Conservation (phyloP, 1,140 invertebrate species). For the Conus betulinus region DNA sequence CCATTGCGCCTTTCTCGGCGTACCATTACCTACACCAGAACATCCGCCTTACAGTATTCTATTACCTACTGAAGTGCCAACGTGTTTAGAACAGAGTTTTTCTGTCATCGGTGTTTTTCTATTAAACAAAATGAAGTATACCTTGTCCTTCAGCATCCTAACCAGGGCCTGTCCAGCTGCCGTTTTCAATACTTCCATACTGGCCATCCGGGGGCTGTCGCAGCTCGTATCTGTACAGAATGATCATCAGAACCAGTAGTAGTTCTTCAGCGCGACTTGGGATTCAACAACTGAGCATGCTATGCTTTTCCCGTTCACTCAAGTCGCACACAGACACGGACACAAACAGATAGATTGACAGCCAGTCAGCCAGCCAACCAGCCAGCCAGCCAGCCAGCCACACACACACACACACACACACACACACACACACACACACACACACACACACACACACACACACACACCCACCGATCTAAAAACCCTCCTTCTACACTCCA, state of each 20-base stretch:
- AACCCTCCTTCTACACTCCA: too few relatives aligned
- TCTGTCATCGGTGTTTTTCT: too few relatives aligned
- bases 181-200: slow-evolving; percentile 27
- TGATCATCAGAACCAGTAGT: background rate
- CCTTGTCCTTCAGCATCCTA: slow-evolving; percentile 16
- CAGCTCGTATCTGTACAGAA: slow-evolving; percentile 20
- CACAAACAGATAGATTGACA: background rate
- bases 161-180: slow-evolving; percentile 33
- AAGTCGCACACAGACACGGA: background rate
- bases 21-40: too few relatives aligned
- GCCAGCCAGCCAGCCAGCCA: background rate
- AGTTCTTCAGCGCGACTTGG: background rate
- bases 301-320: too few relatives aligned
- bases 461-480: background rate
- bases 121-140: background rate
- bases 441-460: slow-evolving; percentile 8
- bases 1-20: too few relatives aligned
- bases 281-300: background rate
- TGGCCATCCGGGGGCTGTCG: slow-evolving; percentile 21
- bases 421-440: slow-evolving; percentile 4
- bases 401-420: background rate
- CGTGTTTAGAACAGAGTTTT: too few relatives aligned
- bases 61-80: too few relatives aligned
- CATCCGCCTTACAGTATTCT: too few relatives aligned
- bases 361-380: background rate